A percentile compares a stretch with the other conserved stretches of the same genome.
Conservation (phyloP, 2,888 invertebrate genomes). For the Dasysyrphus tricinctus region DNA sequence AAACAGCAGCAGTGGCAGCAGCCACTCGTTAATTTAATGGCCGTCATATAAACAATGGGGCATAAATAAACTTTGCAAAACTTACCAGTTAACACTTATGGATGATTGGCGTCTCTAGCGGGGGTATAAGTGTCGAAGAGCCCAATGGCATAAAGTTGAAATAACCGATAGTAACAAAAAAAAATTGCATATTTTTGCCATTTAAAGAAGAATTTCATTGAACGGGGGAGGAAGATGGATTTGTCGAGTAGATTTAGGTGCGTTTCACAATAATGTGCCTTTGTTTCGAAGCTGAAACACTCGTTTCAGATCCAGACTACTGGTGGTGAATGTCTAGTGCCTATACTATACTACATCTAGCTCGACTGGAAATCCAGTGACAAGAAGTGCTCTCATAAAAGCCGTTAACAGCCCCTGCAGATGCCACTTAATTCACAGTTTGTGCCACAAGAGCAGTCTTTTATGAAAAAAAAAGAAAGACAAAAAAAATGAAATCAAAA, state of each 20-base stretch:
- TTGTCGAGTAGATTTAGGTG: slow-evolving; percentile 58
- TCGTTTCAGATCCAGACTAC: slow-evolving; percentile 13
- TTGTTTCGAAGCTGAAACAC: slow-evolving; percentile 47
- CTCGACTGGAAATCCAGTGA: slow-evolving; percentile 45
- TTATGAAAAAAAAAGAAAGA: not conserved
- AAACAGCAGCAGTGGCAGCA: slow-evolving; percentile 8
- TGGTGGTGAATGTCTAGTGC: slow-evolving; percentile 4
- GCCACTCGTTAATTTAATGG: slow-evolving; percentile 69
- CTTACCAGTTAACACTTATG: slow-evolving; percentile 66
- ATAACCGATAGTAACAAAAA: slow-evolving; percentile 5
- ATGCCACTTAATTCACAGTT: slow-evolving; percentile 73
- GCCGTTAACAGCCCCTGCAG: slow-evolving; percentile 71
- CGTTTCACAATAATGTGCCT: slow-evolving; percentile 46
- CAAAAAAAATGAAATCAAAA: not conserved
- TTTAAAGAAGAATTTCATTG: slow-evolving; percentile 17
- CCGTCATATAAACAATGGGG: slow-evolving; percentile 67
- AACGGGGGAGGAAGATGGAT: slow-evolving; percentile 33
- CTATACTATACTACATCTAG: not conserved
- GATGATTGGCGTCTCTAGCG: slow-evolving; percentile 55
- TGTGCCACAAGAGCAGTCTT: slow-evolving; percentile 61
- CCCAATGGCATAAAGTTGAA: slow-evolving; percentile 2
- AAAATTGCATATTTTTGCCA: slow-evolving; percentile 28
- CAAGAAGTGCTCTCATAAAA: slow-evolving; percentile 67
- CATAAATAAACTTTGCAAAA: slow-evolving; percentile 71
- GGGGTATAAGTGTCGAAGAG: not conserved